Conservation (phyloP, 2,113 vertebrate species). For the Hippoglossus stenolepis region DNA sequence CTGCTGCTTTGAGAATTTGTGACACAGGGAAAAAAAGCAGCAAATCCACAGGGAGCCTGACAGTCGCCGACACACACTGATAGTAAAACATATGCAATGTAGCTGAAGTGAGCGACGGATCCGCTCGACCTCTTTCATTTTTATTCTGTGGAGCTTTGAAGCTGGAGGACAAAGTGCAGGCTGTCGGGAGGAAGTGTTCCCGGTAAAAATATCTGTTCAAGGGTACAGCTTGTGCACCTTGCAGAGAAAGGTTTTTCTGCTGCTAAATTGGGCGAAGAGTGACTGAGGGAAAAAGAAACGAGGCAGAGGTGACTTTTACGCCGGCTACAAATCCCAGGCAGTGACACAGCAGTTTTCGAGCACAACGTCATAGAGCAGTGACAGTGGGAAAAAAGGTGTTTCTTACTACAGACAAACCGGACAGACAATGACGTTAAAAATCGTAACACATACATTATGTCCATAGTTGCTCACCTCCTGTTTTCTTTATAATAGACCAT, state of each 20-base stretch:
- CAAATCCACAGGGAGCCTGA: conserved; percentile 22
- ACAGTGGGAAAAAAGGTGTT: too few species aligned
- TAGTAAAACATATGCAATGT: not conserved
- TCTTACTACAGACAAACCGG: too few species aligned
- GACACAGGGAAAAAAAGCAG: conserved; percentile 36
- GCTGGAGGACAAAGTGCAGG: conserved; percentile 33
- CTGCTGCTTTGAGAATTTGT: conserved; percentile 34
- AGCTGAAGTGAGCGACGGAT: not conserved
- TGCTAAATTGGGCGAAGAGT: conserved; percentile 67
- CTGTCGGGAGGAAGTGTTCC: conserved; percentile 51
- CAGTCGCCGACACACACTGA: not conserved
- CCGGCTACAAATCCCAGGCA: conserved; percentile 35
- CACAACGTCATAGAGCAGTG: not conserved
- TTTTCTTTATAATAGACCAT: too few species aligned
- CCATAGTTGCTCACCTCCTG: too few species aligned
- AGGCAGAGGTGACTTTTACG: conserved; percentile 69
- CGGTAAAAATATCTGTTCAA: conserved; percentile 65
- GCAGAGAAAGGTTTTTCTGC: conserved; percentile 68
- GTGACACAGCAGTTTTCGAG: conserved; percentile 65
- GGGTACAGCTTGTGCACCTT: conserved; percentile 70
- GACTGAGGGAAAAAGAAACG: conserved; percentile 70
- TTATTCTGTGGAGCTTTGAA: conserved; percentile 21
- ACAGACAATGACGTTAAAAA: too few species aligned
- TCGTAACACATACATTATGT: too few species aligned
- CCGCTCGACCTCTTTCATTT: conserved; percentile 1